Base-by-base conservation (phyloP, 2,797 vertebrate species). In the Karalla daura region DNA sequence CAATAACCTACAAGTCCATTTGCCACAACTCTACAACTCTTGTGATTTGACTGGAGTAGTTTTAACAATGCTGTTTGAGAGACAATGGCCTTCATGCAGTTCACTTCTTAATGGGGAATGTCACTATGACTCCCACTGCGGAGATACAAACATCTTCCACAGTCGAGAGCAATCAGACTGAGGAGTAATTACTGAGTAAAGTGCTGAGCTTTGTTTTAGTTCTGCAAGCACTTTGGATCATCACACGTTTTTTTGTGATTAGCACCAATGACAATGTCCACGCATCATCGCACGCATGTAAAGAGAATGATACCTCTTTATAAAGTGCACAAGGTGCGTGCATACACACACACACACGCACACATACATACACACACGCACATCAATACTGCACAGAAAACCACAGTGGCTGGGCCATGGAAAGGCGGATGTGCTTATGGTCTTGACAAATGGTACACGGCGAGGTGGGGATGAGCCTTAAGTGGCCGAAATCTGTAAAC, bases 221-320 rank as follows among this genome's bases (percentile, higher is more conserved):
- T 86, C 67, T 74, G 76, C 87, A 84, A 93, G 89, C 91, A 93
- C 89, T 88, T 85, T 76, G 84, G 84, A 87, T 88, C 76, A 70
- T 86, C 86, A 88, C 88, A 84, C 76, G n/a, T 30, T 82, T 74
- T 81, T 75, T 85, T 79, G 80, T 80, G 77, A 89, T 88, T 93
- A 94, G 93, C 93, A 94, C 93, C 92, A 89, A 91, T 93, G 91
- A 86, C 83, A 83, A 93, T 89, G 88, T 92, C 86, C 88, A 91
- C 85, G 63, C 90, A 89, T 84, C 51, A 25, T 86, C 44, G 49
- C 86, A 87, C 86, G 70, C 87, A 87, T 86, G 85, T 89, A 81
- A 86, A 90, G 88, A 91, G 85, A 87, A 74, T 43, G 69, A 76
- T 63, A 84, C 74, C 86, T 87, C 86, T 83, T 81, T 77, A 78